Percentiles rank a stretch among this genome's conserved stretches.
phyloP scores from a whole-genome alignment of 1,140 invertebrate species.

The Aporrectodea caliginosa region DNA sequence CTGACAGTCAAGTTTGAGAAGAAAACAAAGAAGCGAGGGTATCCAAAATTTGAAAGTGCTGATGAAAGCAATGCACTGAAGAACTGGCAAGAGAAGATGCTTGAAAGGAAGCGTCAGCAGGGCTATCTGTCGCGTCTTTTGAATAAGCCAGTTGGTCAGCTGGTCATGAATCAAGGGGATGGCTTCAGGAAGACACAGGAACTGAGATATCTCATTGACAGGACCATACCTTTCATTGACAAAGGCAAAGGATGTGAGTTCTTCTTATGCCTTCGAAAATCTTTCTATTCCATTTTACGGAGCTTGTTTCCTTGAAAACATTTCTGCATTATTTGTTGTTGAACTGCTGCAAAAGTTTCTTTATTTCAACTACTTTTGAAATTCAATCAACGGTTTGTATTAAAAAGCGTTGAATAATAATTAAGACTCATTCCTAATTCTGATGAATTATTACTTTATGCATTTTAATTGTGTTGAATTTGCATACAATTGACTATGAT shows the following conservation, averaged over 20 bases:
- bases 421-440: too few species aligned
- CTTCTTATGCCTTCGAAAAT: too few species aligned
- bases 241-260: conserved; percentile 56
- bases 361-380: too few species aligned
- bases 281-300: too few species aligned
- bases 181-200: conserved; percentile 46
- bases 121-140: conserved; percentile 54
- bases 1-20: conserved; percentile 48
- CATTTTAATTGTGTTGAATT: too few species aligned
- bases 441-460: too few species aligned
- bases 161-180: conserved; percentile 54
- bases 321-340: too few species aligned
- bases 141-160: conserved; percentile 48
- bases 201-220: conserved; percentile 50
- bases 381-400: too few species aligned
- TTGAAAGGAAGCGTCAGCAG: conserved; percentile 51
- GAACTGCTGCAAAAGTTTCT: too few species aligned
- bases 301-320: too few species aligned
- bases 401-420: too few species aligned
- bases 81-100: conserved; percentile 54
- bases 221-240: conserved; percentile 49
- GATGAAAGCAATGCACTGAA: conserved; percentile 48
- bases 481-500: too few species aligned
- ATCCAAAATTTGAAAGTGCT: conserved; percentile 23
- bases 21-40: conserved; percentile 34